Percentiles rank a stretch among this genome's conserved stretches.
Conservation (phyloP, 1,140 invertebrate genomes). For the Berghia stephanieae region DNA sequence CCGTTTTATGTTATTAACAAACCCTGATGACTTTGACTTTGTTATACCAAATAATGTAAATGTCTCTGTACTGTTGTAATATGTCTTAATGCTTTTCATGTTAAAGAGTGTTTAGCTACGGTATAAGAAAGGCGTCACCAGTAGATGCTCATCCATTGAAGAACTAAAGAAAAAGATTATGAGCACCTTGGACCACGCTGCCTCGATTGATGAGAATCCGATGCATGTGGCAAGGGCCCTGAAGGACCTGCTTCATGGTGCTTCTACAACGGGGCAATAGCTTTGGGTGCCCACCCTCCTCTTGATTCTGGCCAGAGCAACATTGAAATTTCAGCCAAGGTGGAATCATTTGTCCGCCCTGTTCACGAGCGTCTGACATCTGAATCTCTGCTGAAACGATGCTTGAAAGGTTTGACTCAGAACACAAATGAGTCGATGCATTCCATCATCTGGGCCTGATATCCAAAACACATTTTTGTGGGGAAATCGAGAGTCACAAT, state of each 20-base stretch:
- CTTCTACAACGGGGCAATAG: slow-evolving; percentile 26
- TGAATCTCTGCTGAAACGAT: neutral
- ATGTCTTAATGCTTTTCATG: too few relatives aligned
- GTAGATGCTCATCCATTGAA: too few relatives aligned
- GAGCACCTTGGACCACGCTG: too few relatives aligned
- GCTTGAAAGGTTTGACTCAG: slow-evolving; percentile 9
- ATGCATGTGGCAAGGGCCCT: slow-evolving; percentile 16
- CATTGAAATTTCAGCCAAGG: too few relatives aligned
- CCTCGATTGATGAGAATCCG: slow-evolving; percentile 9
- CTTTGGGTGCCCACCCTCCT: neutral
- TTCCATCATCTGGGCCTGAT: slow-evolving; percentile 16
- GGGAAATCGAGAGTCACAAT: neutral
- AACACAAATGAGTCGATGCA: slow-evolving; percentile 25
- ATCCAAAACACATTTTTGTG: slow-evolving; percentile 22
- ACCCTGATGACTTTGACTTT: too few relatives aligned
- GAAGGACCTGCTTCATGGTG: slow-evolving; percentile 22
- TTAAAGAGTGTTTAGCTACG: too few relatives aligned
- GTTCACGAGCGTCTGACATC: slow-evolving; percentile 13
- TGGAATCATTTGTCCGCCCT: neutral
- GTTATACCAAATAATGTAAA: too few relatives aligned
- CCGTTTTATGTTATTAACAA: too few relatives aligned
- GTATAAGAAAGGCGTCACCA: too few relatives aligned
- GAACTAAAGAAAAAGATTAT: too few relatives aligned
- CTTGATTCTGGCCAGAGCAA: neutral
- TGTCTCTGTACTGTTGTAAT: too few relatives aligned